Evolutionary conservation across 2,888 invertebrate genomes (phyloP).

Genomic region (Drosophila kambysellisi): DNA sequence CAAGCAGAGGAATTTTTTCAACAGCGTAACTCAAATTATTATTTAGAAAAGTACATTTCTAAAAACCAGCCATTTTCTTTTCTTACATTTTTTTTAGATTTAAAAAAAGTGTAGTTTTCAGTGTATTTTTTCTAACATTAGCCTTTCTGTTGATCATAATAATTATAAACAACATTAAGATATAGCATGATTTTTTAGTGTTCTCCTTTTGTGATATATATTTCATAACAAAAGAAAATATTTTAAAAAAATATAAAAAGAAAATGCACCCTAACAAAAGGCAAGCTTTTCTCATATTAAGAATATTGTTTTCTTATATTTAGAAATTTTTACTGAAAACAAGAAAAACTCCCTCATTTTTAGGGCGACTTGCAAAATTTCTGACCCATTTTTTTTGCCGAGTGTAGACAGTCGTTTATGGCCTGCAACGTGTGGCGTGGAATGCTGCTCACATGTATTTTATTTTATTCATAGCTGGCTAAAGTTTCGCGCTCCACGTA

Average conservation of each 20-base stretch:
- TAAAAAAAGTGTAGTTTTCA: background rate
- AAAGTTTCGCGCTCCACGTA: conserved; percentile 37
- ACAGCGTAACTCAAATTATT: background rate
- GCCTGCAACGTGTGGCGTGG: background rate
- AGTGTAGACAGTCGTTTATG: background rate
- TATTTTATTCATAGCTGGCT: conserved; percentile 5
- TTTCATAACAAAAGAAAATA: background rate
- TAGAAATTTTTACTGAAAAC: background rate
- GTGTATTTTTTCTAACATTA: no score
- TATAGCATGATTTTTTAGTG: background rate
- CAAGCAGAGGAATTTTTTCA: background rate
- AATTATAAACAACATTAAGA: background rate
- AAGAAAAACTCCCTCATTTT: background rate
- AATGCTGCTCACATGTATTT: background rate
- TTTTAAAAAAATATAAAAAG: background rate
- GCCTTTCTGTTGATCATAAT: background rate
- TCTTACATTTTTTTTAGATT: no score
- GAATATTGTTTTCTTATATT: background rate
- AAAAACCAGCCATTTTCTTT: background rate
- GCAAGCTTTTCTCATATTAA: background rate
- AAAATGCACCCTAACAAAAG: background rate
- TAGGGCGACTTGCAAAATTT: background rate
- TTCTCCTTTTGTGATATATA: background rate
- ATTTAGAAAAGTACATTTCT: accelerated
- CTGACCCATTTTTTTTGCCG: background rate